Conservation (phyloP, 2,888 invertebrate species). For the Lathronympha strigana region DNA sequence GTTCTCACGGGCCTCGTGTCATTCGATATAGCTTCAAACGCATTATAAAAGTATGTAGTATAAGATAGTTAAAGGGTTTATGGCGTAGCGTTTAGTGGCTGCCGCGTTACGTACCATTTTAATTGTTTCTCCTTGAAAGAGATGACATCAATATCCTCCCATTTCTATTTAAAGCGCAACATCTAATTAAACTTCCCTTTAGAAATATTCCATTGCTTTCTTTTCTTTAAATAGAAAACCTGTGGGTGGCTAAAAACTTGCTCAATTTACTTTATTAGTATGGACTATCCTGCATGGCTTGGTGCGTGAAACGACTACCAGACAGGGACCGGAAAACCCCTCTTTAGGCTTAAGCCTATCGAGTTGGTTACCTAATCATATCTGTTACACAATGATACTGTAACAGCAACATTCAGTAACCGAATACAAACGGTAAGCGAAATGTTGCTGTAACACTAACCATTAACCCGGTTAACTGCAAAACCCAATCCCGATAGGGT, state of each 20-base stretch:
- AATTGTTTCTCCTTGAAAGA: conserved; percentile 11
- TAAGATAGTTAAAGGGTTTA: conserved; percentile 56
- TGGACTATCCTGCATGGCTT: conserved; percentile 11
- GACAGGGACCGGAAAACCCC: no score
- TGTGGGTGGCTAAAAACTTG: not conserved
- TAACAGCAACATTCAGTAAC: no score
- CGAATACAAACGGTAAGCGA: no score
- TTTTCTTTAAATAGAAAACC: not conserved
- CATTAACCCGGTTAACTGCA: no score
- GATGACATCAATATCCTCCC: not conserved
- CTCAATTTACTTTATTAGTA: conserved; percentile 8
- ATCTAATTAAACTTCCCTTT: not conserved
- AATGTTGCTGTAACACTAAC: no score
- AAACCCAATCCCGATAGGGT: no score
- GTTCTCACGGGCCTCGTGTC: conserved; percentile 46
- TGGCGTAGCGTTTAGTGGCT: conserved; percentile 55
- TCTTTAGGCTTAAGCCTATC: no score
- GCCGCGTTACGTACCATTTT: conserved; percentile 53
- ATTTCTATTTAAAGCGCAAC: not conserved
- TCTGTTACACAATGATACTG: no score
- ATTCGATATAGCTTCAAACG: conserved; percentile 69
- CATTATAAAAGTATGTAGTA: conserved; percentile 48
- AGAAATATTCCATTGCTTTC: conserved; percentile 1
- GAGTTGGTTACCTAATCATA: no score
- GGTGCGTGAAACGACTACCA: conserved; percentile 41